These are phyloP conservation scores for Apis laboriosa DNA, from an alignment of 1,140 invertebrate species.

Conservation along the genomic window DNA sequence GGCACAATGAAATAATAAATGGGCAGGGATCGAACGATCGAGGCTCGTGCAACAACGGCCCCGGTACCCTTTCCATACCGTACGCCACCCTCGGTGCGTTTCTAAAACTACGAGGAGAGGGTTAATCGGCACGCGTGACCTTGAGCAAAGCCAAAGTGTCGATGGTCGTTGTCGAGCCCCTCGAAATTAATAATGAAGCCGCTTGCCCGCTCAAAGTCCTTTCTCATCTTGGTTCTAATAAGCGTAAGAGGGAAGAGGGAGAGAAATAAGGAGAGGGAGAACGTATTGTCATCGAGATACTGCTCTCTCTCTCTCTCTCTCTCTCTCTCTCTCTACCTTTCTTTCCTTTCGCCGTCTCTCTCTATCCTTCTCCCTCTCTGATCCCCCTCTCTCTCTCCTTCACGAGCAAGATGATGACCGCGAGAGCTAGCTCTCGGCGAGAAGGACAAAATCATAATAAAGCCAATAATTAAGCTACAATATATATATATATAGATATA, in stretches of 20 bases:
- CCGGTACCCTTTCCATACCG: conserved; percentile 15
- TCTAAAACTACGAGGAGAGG: conserved; percentile 30
- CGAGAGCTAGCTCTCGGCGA: conserved; percentile 63
- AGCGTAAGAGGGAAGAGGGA: conserved; percentile 43
- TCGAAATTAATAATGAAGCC: conserved; percentile 71
- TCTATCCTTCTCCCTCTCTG: background rate
- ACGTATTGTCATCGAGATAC: conserved; percentile 60
- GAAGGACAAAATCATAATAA: conserved; percentile 76
- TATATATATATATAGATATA: conserved; percentile 50
- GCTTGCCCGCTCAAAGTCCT: conserved; percentile 57
- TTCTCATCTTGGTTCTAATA: conserved; percentile 63
- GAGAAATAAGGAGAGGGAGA: conserved; percentile 32
- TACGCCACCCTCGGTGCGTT: no score
- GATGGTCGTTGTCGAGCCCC: conserved; percentile 53
- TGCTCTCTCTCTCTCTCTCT: conserved; percentile 22
- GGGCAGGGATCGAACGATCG: conserved; percentile 17
- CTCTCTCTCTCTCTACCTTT: background rate
- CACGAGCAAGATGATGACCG: conserved; percentile 49
- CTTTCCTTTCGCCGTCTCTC: background rate
- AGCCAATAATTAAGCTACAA: conserved; percentile 76
- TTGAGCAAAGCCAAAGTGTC: conserved; percentile 45
- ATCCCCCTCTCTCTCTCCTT: background rate
- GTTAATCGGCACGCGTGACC: conserved; percentile 57
- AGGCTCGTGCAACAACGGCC: conserved; percentile 20
- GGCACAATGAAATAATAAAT: conserved; percentile 35